These are phyloP conservation scores for Artibeus jamaicensis DNA, from an alignment of 2,797 vertebrate species.

Conservation along the genomic window DNA sequence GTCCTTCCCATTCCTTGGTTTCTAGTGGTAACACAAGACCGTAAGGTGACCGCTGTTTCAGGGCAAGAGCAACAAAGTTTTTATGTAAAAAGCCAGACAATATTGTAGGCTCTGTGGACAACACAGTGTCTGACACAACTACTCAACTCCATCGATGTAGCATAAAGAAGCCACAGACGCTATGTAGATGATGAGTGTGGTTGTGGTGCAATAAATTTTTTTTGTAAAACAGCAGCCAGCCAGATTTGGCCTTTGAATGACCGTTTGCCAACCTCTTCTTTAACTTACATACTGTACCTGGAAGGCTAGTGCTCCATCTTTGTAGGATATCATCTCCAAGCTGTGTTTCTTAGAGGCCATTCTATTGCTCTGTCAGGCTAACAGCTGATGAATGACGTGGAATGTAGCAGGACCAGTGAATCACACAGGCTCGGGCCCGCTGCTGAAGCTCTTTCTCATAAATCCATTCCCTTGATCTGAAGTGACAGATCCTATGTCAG, in stretches of 20 bases:
- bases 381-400: not conserved
- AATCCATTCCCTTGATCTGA: not conserved
- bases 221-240: not conserved
- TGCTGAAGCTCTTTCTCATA: not conserved
- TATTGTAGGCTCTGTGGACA: not conserved
- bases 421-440: not conserved
- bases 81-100: not conserved
- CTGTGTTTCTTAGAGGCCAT: not conserved
- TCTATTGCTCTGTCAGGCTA: not conserved
- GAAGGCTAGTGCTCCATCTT: not conserved
- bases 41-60: not conserved
- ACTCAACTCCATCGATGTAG: not conserved
- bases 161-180: not conserved
- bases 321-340: not conserved
- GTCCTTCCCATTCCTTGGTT: not conserved
- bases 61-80: not conserved
- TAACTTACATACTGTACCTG: not conserved
- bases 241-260: not conserved
- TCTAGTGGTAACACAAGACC: not conserved
- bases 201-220: not conserved
- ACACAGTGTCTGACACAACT: not conserved
- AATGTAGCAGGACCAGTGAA: not conserved
- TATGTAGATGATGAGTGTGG: not conserved
- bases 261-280: not conserved
- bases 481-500: not conserved